phyloP scores from a whole-genome alignment of 2,797 vertebrate species.

The Australoheros facetus region DNA sequence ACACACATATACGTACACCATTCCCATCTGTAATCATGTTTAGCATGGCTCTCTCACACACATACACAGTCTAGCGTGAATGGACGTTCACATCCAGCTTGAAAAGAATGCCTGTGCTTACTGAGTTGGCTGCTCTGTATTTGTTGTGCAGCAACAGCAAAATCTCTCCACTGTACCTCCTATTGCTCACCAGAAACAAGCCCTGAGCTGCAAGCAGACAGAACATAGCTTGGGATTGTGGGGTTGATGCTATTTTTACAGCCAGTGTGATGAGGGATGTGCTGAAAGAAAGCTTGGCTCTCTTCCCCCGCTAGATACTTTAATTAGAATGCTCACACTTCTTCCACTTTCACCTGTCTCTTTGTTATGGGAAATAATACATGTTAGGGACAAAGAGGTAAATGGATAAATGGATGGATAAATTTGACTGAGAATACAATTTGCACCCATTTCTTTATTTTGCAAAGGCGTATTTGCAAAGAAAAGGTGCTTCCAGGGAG shows the following conservation, averaged over 20 bases:
- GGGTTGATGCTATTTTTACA: conserved; percentile 73
- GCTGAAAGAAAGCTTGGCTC: conserved; percentile 44
- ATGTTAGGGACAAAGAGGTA: conserved; percentile 29
- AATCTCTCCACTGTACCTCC: conserved; percentile 52
- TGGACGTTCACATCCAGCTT: conserved; percentile 41
- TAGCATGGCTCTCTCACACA: conserved; percentile 50
- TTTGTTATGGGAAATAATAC: conserved; percentile 55
- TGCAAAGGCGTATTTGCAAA: conserved; percentile 32
- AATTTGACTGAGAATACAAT: conserved; percentile 50
- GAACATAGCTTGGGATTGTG: conserved; percentile 56
- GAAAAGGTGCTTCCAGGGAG: conserved; percentile 15
- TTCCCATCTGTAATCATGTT: conserved; percentile 70
- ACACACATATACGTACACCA: conserved; percentile 11
- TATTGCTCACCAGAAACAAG: conserved; percentile 68
- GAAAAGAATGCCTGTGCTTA: conserved; percentile 48
- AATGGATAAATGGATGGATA: conserved; percentile 57
- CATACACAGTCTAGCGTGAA: conserved; percentile 41
- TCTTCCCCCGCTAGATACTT: conserved; percentile 41
- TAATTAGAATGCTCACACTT: conserved; percentile 59
- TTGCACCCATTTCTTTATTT: conserved; percentile 46
- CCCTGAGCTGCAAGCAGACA: conserved; percentile 60
- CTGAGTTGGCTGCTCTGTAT: conserved; percentile 38
- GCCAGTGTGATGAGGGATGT: conserved; percentile 49
- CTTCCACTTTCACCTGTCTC: conserved; percentile 58
- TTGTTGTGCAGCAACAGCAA: conserved; percentile 61